Evolutionary conservation across 64 coral and sea anemone species (phyloP), one percentile per base, ranked within the genome.

Genomic region (Actinia tenebrosa): DNA sequence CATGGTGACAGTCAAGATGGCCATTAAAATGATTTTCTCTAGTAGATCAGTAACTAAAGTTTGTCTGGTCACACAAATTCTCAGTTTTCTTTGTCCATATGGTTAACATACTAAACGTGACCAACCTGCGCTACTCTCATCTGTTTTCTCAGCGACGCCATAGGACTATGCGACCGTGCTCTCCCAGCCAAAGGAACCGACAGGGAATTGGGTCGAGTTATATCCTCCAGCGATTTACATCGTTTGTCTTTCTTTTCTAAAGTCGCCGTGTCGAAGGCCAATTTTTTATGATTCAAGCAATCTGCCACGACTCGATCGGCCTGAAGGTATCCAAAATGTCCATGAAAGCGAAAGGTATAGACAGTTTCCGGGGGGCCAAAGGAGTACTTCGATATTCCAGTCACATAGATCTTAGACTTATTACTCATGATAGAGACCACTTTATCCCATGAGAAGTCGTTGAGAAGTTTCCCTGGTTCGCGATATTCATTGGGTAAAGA

Each of bases 361-460:
- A 43, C 85, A 50, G 77, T 89, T 23, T 78, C 59, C 2, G 71
- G 75, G 0, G 75, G 78, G 1, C 44, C 54, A 19, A 85, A 50
- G 18, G 20, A 52, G 9, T 11, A 71, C 25, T 43, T 84, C 11
- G 61, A 45, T 58, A 80, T 60, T 26, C 88, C 77, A 43, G 88
- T 86, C 62, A 93, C 84, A 53, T 88, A 88, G 42, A 87, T 64
- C 84, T 91, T 97, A 7, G 89, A 61, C 26, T 83, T 93, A 3
- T 92, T 88, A 86, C 88, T 89, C n/a, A 93, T 53, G 53, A 93
- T 71, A 22, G 94, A 90, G 45, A 88, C 77, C 20, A 93, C 82
- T 30, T 85, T 80, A 54, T 84, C 72, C 94, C 94, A 97, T 4
- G 79, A 50, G 69, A 93, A 97, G 60, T 86, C 82, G 14, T 88